phyloP scores from a whole-genome alignment of 2,113 vertebrate genomes.

The Neogobius melanostomus region DNA sequence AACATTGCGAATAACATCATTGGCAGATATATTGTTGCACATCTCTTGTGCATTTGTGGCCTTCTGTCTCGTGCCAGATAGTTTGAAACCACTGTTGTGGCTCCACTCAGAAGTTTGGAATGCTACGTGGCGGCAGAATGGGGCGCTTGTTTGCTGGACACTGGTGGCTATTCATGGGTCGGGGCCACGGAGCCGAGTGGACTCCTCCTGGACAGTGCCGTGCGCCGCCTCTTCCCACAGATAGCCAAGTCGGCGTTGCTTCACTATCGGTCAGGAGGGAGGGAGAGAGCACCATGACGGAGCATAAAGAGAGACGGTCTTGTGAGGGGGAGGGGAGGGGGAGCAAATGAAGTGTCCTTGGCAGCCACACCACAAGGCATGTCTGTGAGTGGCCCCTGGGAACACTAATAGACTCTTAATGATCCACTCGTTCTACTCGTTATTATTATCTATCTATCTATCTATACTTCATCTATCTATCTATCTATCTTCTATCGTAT shows the following conservation, averaged over 20 bases:
- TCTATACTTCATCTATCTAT: conserved; percentile 3
- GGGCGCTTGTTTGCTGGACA: no score
- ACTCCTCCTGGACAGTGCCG: not conserved
- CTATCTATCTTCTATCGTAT: no score
- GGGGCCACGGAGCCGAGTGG: no score
- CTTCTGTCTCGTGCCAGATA: no score
- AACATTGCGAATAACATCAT: no score
- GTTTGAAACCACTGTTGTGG: no score
- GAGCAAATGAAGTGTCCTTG: conserved; percentile 60
- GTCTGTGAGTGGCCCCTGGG: conserved; percentile 57
- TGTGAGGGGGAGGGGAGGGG: conserved; percentile 44
- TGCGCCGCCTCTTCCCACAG: conserved; percentile 18
- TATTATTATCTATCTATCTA: conserved; percentile 14
- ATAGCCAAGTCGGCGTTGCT: conserved; percentile 53
- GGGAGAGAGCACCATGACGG: conserved; percentile 20
- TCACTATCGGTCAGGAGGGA: conserved; percentile 43
- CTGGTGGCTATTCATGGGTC: no score
- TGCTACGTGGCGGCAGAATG: no score
- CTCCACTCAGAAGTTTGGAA: no score
- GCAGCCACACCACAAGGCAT: conserved; percentile 65
- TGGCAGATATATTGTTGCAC: no score
- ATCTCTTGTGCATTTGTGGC: no score
- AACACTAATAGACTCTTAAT: conserved; percentile 59
- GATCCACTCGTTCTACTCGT: no score
- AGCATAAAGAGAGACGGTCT: conserved; percentile 31